These are phyloP conservation scores for Pygoscelis adeliae DNA, from an alignment of 2,113 vertebrate genomes.

Conservation along the genomic window DNA sequence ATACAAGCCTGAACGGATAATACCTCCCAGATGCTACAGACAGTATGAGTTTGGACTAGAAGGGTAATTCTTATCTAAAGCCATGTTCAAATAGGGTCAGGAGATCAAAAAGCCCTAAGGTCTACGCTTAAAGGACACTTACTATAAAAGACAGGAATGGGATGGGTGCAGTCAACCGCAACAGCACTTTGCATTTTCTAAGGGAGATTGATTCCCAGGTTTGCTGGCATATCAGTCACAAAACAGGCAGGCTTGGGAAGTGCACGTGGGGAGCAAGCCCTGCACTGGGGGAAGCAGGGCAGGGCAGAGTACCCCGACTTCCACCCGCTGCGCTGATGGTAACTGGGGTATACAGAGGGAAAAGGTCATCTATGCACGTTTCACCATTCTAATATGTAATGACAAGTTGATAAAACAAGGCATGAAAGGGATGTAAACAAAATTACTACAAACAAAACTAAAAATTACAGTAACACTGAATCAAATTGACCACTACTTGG, in stretches of 20 bases:
- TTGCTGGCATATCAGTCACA: neutral
- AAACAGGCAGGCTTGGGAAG: neutral
- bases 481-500: neutral
- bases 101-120: neutral
- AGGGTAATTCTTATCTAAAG: neutral
- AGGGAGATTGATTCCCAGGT: neutral
- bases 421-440: neutral
- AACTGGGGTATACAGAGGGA: neutral
- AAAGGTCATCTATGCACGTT: neutral
- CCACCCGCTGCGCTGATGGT: fast-evolving
- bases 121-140: neutral
- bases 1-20: neutral
- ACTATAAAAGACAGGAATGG: neutral
- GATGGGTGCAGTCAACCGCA: neutral
- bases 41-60: neutral
- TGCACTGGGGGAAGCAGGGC: neutral
- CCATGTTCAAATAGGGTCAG: neutral
- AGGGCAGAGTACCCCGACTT: neutral
- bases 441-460: neutral
- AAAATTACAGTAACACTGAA: neutral
- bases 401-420: fast-evolving
- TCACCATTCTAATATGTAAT: neutral
- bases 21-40: neutral
- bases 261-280: fast-evolving
- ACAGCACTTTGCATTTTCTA: neutral